Base-by-base conservation (phyloP, 2,888 invertebrate species). In the Pollenia amentaria region DNA sequence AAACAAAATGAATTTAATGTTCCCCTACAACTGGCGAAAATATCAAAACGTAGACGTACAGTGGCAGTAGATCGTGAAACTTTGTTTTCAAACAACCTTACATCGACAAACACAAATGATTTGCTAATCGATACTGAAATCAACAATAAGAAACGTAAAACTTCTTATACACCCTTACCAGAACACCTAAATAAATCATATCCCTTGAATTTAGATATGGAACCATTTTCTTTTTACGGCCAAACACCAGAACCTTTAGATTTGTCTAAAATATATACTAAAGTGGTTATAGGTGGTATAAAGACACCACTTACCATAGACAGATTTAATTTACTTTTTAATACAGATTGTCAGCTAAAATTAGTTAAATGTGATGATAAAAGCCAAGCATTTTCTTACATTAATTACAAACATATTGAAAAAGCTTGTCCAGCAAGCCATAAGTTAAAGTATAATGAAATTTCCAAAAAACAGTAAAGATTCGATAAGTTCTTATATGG, bases 351-450 rank as follows among this genome's bases (percentile, higher is more conserved):
- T 57, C 88, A 87, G 51, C 87, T 90, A 4, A 64, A 88, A 53
- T 88, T 90, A 48, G 87, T 88, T 4, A 88, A 86, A 77, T 83
- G 87, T 84, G 81, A 89, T 67, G 67, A 69, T 38, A 75, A 65
- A 10, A 55, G 3, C 51, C 18, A 77, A 55, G 16, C 42, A 16
- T 65, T 75, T 55, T 21, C 10, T n/a, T 84, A 82, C 14, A 21
- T 8, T 7, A 57, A 84, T n/a, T 89, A 89, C 67, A 87, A 75
- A n/a, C 84, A 88, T 65, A 60, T 86, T 21, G 88, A 81, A 38
- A 89, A 88, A 65, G 89, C 90, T 3, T 90, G 90, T 80, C 90
- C 90, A 48, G 90, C 90, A 14, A 90, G 90, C 67, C 88, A 89
- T 44, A 90, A 90, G 78, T 81, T 81, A 40, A 87, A 77, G 53